A percentile compares a stretch with the other conserved stretches of the same genome.
phyloP scores from a whole-genome alignment of 1,140 invertebrate genomes.

The Arion vulgaris region DNA sequence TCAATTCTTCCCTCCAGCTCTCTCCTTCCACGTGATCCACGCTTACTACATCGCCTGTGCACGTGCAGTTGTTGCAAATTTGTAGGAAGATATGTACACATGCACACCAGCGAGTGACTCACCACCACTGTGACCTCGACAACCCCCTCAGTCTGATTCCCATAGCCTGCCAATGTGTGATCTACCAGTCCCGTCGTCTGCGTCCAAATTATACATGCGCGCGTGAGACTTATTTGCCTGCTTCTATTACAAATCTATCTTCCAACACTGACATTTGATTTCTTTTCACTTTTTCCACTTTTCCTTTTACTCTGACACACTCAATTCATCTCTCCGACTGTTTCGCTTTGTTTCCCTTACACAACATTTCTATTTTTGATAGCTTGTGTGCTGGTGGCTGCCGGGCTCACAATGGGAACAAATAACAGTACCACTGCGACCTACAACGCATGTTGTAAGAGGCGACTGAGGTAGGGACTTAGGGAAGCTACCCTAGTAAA shows the following conservation, averaged over 20 bases:
- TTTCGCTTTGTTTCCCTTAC: too few species aligned
- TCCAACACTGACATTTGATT: not conserved
- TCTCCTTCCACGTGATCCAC: too few species aligned
- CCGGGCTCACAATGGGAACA: too few species aligned
- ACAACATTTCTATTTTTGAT: too few species aligned
- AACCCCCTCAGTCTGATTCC: constrained; percentile 2
- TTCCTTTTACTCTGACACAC: not conserved
- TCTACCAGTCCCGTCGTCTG: not conserved
- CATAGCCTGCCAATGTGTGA: not conserved
- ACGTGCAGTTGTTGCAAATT: not conserved
- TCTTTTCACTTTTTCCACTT: not conserved
- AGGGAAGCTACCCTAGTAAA: too few species aligned
- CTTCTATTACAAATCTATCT: not conserved
- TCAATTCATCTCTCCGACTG: not conserved
- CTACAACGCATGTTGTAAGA: too few species aligned
- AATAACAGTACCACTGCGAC: too few species aligned
- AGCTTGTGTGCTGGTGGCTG: too few species aligned
- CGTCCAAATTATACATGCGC: not conserved
- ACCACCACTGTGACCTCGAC: not conserved
- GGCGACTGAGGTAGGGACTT: too few species aligned
- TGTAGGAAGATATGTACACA: not conserved
- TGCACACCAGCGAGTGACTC: not conserved
- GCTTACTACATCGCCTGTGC: not conserved
- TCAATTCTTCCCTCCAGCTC: too few species aligned
- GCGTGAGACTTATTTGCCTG: not conserved